Base-by-base conservation (phyloP, 2,797 vertebrate genomes). In the Ctenopoma multispine region DNA sequence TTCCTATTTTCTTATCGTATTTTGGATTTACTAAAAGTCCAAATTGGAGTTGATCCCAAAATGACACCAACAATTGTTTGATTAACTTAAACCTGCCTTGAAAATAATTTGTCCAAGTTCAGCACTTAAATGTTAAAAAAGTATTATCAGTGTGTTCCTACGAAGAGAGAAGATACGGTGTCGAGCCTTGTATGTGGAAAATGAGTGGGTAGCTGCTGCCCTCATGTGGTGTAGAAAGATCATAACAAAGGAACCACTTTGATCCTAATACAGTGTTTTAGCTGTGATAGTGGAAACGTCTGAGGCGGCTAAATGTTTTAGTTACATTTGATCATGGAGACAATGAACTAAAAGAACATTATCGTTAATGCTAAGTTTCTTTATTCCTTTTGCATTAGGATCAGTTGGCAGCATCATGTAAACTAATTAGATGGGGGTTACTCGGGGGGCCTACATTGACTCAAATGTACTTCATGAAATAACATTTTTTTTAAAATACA, bases 201-300 rank as follows among this genome's bases (percentile, higher is more conserved):
- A 60, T 38, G 0, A 57, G 68, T 55, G 18, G 3, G 49, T 59
- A 46, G 43, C 63, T 86, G 67, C 78, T 74, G 66, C 78, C 89
- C 88, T 73, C 88, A 3, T 82, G 80, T 86, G 87, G 80, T 69
- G 34, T 4, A 49, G 5, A 75, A 54, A 5, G 5, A 55, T 68
- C 79, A 85, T 80, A 87, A 76, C 81, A 76, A 50, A 64, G 44
- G 63, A 82, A 36, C 56, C 55, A 58, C 63, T 58, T 75, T 49
- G 27, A 75, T 72, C 81, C 73, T 81, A 82, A 83, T 89, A 74
- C 92, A 93, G 92, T 93, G 92, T 94, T 94, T 92, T 93, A 93
- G 86, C 91, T 93, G 92, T 92, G 77, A 89, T 84, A 50, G 31
- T 40, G 57, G 69, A n/a, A 70, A 72, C 46, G 46, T 63, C 36